Base-by-base conservation (phyloP, 2,888 invertebrate genomes). In the Noctuana brunneofusca region DNA sequence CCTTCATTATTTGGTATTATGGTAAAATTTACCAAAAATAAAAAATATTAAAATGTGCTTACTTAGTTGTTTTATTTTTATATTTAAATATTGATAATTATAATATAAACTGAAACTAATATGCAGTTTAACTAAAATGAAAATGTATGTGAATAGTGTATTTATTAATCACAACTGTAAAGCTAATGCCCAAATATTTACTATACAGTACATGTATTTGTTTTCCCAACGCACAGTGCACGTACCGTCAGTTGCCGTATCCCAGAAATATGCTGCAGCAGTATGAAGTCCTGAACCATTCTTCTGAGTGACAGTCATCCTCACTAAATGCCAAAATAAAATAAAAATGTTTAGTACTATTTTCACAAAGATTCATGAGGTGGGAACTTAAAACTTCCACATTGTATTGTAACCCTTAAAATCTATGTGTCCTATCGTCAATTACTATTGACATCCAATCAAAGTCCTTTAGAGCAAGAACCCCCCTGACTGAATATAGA, bases 211-310 rank as follows among this genome's bases (percentile, higher is more conserved):
- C 94, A 97, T 95, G 66, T 94, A 95, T 83, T 96, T 96, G 83
- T 96, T 96, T 78, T 97, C 96, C 96, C 96, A 97, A 73, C 96
- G 93, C 6, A 96, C 95, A 0, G 96, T 96, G 80, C 96, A 96
- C 52, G 95, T 94, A 72, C 96, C 94, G 82, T 97, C 97, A 0
- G 96, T 96, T 11, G 93, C 89, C 64, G 94, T 96, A 81, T 97
- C 96, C 97, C 97, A 97, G 80, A 92, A 97, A 78, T 96, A 96
- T 1, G 96, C 95, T 68, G 95, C 96, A 1, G 96, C 96, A 3
- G 96, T 96, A 80, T 97, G 96, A 41, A 97, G 86, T 0, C 96
- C 97, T 0, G 96, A 94, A 14, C 96, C 96, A 74, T 95, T 96
- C 84, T 96, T 96, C 86, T 97, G 96, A 86, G 96, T 96, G 66